Evolutionary conservation across 92 coral and sea anemone species (phyloP).

Genomic region (Paragorgia papillata): DNA sequence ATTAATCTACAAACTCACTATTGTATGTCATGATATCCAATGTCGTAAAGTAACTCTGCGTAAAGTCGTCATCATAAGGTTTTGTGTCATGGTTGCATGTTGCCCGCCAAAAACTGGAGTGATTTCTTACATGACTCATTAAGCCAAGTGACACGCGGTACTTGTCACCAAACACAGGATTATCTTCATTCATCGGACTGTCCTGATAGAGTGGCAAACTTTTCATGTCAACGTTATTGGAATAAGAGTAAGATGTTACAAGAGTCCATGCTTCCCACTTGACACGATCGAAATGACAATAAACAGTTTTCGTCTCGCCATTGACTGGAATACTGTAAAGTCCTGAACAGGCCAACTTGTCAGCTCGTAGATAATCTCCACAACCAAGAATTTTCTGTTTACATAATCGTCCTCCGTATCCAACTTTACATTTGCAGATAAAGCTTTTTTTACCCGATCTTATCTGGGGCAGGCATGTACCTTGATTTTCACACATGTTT

Average conservation of each 20-base stretch:
- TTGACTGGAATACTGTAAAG: background rate
- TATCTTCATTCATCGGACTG: constrained; percentile 18
- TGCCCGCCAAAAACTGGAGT: constrained; percentile 27
- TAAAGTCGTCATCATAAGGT: constrained; percentile 11
- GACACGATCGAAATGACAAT: constrained; percentile 32
- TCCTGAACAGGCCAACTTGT: constrained; percentile 19
- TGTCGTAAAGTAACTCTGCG: constrained; percentile 2
- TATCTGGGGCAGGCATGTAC: background rate
- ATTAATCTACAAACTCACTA: background rate
- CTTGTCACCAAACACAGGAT: background rate
- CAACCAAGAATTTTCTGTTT: background rate
- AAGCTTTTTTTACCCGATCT: constrained; percentile 17
- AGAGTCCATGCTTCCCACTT: constrained; percentile 28
- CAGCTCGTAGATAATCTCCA: constrained; percentile 6
- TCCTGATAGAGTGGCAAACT: constrained; percentile 3
- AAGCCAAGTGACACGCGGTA: constrained; percentile 26
- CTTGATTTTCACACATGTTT: constrained; percentile 15
- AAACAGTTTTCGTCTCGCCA: background rate
- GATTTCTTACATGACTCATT: background rate
- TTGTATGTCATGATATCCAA: constrained; percentile 15
- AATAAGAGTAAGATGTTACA: constrained; percentile 5
- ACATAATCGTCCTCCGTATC: constrained; percentile 30
- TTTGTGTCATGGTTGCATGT: constrained; percentile 45
- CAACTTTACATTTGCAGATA: constrained; percentile 8
- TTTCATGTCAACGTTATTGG: background rate